phyloP scores from a whole-genome alignment of 1,140 invertebrate genomes.

The Arion vulgaris region DNA sequence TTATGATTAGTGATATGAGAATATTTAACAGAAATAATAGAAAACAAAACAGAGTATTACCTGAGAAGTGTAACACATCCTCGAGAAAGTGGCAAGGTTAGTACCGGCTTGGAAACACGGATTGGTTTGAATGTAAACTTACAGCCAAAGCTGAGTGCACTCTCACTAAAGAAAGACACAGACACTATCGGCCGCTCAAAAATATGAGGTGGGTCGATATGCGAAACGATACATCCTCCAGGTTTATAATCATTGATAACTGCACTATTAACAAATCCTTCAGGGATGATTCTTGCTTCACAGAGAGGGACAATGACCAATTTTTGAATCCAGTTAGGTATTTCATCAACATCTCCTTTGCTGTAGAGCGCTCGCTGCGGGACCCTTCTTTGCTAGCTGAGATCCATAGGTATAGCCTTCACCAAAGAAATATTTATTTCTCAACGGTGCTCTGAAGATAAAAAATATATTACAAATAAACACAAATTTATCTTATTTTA shows the following conservation, averaged over 20 bases:
- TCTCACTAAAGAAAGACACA: constrained; percentile 76
- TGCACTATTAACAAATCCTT: constrained; percentile 76
- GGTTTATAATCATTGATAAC: constrained; percentile 77
- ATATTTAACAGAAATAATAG: no score
- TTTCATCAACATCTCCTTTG: constrained; percentile 75
- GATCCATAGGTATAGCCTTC: constrained; percentile 77
- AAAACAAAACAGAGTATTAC: constrained; percentile 52
- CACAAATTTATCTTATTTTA: no score
- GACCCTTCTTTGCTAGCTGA: constrained; percentile 73
- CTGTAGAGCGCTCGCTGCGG: constrained; percentile 76
- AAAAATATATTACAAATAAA: constrained; percentile 3
- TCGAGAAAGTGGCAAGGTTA: constrained; percentile 73
- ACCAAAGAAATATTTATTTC: constrained; percentile 78
- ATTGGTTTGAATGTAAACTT: constrained; percentile 76
- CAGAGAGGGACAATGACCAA: constrained; percentile 74
- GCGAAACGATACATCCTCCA: constrained; percentile 77
- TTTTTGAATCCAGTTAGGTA: constrained; percentile 75
- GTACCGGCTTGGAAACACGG: constrained; percentile 74
- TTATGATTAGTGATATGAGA: no score
- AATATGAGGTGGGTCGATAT: constrained; percentile 77
- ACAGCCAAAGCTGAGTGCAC: constrained; percentile 76
- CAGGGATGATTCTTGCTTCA: constrained; percentile 72
- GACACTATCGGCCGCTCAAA: constrained; percentile 74
- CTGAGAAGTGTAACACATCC: constrained; percentile 75
- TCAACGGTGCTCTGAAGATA: constrained; percentile 69